These are phyloP conservation scores for Bedellia somnulentella DNA, from an alignment of 2,888 invertebrate species.

Conservation along the genomic window DNA sequence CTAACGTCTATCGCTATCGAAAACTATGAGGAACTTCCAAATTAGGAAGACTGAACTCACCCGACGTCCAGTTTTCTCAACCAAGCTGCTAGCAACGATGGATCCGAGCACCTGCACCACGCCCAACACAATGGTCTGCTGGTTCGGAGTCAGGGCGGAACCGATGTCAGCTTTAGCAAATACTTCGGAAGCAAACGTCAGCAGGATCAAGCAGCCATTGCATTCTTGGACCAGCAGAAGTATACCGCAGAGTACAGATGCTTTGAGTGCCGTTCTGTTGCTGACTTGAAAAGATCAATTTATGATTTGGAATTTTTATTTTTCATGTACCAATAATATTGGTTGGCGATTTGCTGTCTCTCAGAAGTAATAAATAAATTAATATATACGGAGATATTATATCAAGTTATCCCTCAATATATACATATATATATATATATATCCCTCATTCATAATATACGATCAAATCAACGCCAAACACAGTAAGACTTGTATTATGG, in stretches of 20 bases:
- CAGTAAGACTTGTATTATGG: too few species aligned
- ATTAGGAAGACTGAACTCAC: constrained; percentile 4
- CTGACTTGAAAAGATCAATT: constrained; percentile 4
- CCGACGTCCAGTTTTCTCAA: constrained; percentile 7
- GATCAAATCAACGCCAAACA: too few species aligned
- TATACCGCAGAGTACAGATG: constrained; percentile 1
- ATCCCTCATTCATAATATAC: too few species aligned
- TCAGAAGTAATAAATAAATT: too few species aligned
- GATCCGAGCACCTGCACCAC: constrained; percentile 6
- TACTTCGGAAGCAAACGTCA: constrained; percentile 6
- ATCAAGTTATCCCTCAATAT: too few species aligned
- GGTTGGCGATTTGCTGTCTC: too few species aligned
- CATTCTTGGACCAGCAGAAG: constrained; percentile 6
- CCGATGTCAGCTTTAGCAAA: constrained; percentile 6
- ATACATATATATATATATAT: too few species aligned
- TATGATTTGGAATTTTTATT: too few species aligned
- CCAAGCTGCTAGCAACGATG: constrained; percentile 4
- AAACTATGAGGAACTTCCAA: not conserved
- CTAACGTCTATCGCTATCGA: not conserved
- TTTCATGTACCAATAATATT: too few species aligned
- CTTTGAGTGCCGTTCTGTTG: constrained; percentile 4
- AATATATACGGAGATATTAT: too few species aligned
- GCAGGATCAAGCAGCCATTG: constrained; percentile 7
- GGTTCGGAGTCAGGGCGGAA: constrained; percentile 3
- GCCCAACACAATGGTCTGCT: constrained; percentile 6